Percentiles rank a stretch among this genome's conserved stretches.
Conservation (phyloP, 2,113 vertebrate species). For the Microcebus lehilahytsara region DNA sequence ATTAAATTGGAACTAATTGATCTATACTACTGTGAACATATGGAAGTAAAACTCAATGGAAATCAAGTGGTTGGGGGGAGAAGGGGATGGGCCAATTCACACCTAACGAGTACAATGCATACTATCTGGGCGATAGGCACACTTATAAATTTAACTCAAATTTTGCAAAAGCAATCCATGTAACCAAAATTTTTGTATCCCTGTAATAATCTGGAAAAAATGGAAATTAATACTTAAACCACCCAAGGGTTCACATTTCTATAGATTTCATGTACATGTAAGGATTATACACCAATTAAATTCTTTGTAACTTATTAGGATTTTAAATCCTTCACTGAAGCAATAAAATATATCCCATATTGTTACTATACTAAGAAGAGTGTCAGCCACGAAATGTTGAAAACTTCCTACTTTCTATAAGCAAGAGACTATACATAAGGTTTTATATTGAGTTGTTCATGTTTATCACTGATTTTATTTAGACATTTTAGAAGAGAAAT, state of each 20-base stretch:
- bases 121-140: too few relatives aligned
- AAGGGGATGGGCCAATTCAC: too few relatives aligned
- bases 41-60: too few relatives aligned
- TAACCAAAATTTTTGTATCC: too few relatives aligned
- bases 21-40: too few relatives aligned
- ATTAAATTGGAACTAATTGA: too few relatives aligned
- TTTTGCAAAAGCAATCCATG: too few relatives aligned
- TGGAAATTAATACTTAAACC: neutral
- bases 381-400: neutral
- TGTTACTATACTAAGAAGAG: neutral
- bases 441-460: neutral
- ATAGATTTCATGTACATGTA: neutral
- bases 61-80: too few relatives aligned
- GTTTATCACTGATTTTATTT: neutral
- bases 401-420: neutral
- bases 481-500: neutral
- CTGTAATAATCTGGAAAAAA: too few relatives aligned
- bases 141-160: too few relatives aligned
- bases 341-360: neutral
- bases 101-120: too few relatives aligned
- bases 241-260: neutral
- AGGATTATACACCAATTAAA: neutral
- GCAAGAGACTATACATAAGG: neutral
- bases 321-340: neutral
- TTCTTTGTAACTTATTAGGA: neutral